These are phyloP conservation scores for Ochlodes sylvanus DNA, from an alignment of 2,888 invertebrate genomes.

Conservation along the genomic window DNA sequence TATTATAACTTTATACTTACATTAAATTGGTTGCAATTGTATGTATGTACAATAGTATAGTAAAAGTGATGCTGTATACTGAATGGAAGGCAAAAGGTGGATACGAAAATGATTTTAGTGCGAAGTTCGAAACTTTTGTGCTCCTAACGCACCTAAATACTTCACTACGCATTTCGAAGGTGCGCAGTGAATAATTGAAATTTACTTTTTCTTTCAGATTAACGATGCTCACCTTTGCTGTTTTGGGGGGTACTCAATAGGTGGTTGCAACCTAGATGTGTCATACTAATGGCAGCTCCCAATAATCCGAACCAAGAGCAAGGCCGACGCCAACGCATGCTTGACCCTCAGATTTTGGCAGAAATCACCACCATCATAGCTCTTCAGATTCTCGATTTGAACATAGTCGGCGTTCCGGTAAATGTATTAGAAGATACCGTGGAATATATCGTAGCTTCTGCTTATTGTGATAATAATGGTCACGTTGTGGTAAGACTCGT, in stretches of 20 bases:
- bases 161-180: neutral
- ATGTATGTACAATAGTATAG: neutral
- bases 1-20: too few relatives aligned
- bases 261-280: neutral
- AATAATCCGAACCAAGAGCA: neutral
- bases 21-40: too few relatives aligned
- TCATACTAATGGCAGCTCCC: neutral
- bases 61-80: neutral
- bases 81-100: constrained; percentile 2
- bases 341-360: neutral
- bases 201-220: constrained; percentile 6
- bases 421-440: neutral
- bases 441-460: neutral
- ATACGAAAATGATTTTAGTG: neutral
- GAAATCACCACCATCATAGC: neutral
- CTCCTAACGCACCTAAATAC: neutral
- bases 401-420: neutral
- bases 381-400: neutral
- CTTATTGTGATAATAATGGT: neutral
- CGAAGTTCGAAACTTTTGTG: too few relatives aligned
- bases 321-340: neutral
- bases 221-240: neutral
- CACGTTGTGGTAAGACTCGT: neutral
- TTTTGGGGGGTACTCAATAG: neutral
- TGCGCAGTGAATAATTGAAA: neutral